Evolutionary conservation across 2,797 vertebrate species (phyloP).

Genomic region (Sphenodon punctatus): DNA sequence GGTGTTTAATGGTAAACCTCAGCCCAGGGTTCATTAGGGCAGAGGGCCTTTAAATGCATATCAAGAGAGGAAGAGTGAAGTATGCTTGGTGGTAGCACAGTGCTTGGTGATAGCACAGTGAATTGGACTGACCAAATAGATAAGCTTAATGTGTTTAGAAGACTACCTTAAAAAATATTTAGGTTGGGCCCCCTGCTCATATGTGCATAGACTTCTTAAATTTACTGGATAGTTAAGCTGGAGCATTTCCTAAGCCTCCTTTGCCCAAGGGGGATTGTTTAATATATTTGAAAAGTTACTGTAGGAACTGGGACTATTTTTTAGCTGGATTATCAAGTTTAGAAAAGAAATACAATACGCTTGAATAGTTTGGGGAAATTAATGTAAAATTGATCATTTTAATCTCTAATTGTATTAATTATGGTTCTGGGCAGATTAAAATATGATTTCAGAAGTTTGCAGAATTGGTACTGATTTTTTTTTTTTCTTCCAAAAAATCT

Average conservation of each 20-base stretch:
- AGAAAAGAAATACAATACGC: constrained; percentile 53
- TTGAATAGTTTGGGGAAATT: constrained; percentile 51
- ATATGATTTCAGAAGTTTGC: no score
- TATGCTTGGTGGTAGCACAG: no score
- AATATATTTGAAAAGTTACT: constrained; percentile 42
- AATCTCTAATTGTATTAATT: constrained; percentile 57
- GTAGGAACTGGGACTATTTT: constrained; percentile 49
- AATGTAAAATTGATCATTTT: constrained; percentile 27
- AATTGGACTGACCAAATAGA: not conserved
- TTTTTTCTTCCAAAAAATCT: constrained; percentile 31
- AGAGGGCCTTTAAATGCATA: not conserved
- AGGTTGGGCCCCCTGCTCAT: constrained; percentile 3
- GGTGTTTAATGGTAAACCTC: not conserved
- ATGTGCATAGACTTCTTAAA: no score
- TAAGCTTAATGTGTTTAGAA: not conserved
- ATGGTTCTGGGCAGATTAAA: constrained; percentile 52
- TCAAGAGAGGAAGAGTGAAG: constrained; percentile 4
- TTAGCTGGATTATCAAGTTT: constrained; percentile 51
- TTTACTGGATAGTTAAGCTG: constrained; percentile 1
- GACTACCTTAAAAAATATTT: constrained; percentile 1
- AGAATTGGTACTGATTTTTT: no score
- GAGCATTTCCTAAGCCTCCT: constrained; percentile 8
- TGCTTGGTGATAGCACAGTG: not conserved
- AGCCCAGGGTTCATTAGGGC: not conserved
- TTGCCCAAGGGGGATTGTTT: constrained; percentile 26